Evolutionary conservation across 2,888 invertebrate genomes (phyloP).

Genomic region (Incurvaria masculella): DNA sequence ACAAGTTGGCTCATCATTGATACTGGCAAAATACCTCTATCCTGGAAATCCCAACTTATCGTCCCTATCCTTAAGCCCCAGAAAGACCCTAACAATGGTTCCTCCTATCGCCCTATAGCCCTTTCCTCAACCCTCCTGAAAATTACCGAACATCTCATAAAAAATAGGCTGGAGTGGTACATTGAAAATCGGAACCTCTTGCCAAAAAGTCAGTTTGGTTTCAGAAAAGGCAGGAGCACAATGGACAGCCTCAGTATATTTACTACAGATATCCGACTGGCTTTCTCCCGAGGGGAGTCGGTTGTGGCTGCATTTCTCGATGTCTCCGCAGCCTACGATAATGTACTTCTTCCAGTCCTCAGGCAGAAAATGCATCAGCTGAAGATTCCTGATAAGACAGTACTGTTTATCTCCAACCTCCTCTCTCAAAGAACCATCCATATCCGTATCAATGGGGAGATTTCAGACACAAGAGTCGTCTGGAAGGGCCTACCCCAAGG

Average conservation of each 20-base stretch:
- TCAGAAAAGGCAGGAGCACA: constrained; percentile 16
- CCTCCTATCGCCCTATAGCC: constrained; percentile 12
- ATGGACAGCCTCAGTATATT: constrained; percentile 17
- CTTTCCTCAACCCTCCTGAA: constrained; percentile 10
- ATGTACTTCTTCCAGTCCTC: constrained; percentile 15
- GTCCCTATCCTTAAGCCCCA: constrained; percentile 6
- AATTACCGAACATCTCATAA: constrained; percentile 12
- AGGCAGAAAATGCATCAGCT: constrained; percentile 12
- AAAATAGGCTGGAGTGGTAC: constrained; percentile 14
- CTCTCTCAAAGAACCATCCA: not conserved
- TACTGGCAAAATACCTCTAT: constrained; percentile 3
- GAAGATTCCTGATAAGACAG: constrained; percentile 10
- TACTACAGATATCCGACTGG: constrained; percentile 6
- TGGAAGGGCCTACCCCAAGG: constrained; percentile 15
- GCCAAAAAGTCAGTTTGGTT: constrained; percentile 12
- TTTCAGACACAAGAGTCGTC: not conserved
- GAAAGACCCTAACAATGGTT: constrained; percentile 6
- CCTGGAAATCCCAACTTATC: constrained; percentile 11
- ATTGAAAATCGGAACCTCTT: constrained; percentile 8
- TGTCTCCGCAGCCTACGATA: constrained; percentile 14
- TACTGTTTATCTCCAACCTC: not conserved
- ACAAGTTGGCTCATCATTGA: constrained; percentile 1
- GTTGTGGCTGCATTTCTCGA: constrained; percentile 13
- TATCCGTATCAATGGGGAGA: not conserved
- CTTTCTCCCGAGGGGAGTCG: constrained; percentile 4